Percentiles rank a stretch among this genome's conserved stretches.
Evolutionary conservation across 2,797 vertebrate genomes (phyloP).

Genomic region (Diceros bicornis): DNA sequence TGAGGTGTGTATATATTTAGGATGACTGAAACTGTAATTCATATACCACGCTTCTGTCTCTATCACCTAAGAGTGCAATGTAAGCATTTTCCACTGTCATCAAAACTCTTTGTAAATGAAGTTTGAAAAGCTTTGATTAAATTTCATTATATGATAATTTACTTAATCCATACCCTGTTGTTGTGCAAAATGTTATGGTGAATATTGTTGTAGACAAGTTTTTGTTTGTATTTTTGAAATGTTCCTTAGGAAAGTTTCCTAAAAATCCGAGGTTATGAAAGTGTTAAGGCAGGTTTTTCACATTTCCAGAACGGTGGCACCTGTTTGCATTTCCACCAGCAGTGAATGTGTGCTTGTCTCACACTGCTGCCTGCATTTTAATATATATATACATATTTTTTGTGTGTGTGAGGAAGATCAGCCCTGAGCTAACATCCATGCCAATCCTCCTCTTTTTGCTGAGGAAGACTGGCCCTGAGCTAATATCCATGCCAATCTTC

Average conservation of each 20-base stretch:
- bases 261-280: not conserved
- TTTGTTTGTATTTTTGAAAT: not conserved
- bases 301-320: not conserved
- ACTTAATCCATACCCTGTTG: not conserved
- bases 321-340: not conserved
- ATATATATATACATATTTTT: no score
- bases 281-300: not conserved
- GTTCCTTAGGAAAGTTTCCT: conserved; percentile 29
- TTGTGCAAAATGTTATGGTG: not conserved
- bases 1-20: not conserved
- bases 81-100: not conserved
- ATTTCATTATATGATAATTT: not conserved
- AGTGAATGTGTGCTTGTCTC: not conserved
- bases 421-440: no score
- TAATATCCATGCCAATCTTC: no score
- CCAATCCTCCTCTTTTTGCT: no score
- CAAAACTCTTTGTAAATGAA: conserved; percentile 33
- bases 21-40: not conserved
- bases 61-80: not conserved
- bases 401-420: no score
- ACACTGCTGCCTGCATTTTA: not conserved
- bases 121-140: conserved; percentile 31
- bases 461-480: no score
- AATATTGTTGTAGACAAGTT: not conserved
- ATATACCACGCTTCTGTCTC: not conserved